Conservation (phyloP, 2,797 vertebrate genomes). For the Spheniscus humboldti region DNA sequence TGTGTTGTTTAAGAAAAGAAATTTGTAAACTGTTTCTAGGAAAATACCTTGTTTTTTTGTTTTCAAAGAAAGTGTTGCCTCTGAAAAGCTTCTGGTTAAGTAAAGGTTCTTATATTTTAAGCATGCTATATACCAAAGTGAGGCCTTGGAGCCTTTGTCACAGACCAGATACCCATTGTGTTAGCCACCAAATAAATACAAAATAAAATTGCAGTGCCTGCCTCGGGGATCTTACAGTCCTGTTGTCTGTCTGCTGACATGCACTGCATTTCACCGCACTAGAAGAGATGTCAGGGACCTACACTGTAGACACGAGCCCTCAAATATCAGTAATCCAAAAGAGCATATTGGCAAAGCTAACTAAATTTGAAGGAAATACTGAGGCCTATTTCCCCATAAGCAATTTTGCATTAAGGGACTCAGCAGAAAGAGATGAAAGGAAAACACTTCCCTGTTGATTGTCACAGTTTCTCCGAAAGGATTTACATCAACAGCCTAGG, state of each 20-base stretch:
- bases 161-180: not conserved
- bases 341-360: not conserved
- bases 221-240: not conserved
- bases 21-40: not conserved
- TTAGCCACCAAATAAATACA: not conserved
- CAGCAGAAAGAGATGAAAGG: not conserved
- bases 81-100: not conserved
- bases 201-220: not conserved
- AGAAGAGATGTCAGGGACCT: not conserved
- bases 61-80: not conserved
- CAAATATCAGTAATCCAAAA: not conserved
- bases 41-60: not conserved
- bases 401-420: not conserved
- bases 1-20: not conserved
- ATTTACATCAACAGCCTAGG: not conserved
- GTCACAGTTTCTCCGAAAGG: not conserved
- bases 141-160: not conserved
- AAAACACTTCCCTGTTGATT: not conserved
- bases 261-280: not conserved
- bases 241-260: not conserved
- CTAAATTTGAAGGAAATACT: not conserved
- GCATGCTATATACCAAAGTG: fast-evolving
- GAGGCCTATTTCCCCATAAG: not conserved
- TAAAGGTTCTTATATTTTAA: not conserved
- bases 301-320: not conserved